Conservation (phyloP, 1,140 invertebrate genomes). For the Ptiloglossa arizonensis region DNA sequence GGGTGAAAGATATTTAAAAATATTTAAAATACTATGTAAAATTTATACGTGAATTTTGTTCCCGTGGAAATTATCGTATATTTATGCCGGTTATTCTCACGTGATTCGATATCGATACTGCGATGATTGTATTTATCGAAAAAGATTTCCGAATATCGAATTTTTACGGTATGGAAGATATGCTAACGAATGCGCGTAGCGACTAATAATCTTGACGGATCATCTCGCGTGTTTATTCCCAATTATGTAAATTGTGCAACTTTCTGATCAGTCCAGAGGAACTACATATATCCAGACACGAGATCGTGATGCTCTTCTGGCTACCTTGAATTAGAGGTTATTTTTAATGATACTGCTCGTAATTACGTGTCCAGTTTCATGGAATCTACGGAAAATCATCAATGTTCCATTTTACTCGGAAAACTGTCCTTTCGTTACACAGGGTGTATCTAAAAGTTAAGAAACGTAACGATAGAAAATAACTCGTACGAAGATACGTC, state of each 20-base stretch:
- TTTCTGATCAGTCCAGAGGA: slow-evolving; percentile 50
- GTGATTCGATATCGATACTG: neutral
- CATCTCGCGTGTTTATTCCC: slow-evolving; percentile 64
- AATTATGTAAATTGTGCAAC: slow-evolving; percentile 62
- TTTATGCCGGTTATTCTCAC: no score
- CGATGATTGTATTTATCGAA: neutral
- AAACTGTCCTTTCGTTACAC: neutral
- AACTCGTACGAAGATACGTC: no score
- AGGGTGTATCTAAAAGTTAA: no score
- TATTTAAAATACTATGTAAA: no score
- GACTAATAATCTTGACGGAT: slow-evolving; percentile 57
- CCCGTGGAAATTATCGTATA: neutral
- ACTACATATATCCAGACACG: slow-evolving; percentile 51
- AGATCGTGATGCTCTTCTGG: slow-evolving; percentile 45
- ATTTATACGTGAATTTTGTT: no score
- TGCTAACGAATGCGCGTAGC: slow-evolving; percentile 61
- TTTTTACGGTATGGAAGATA: slow-evolving; percentile 43
- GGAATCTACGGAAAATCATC: neutral
- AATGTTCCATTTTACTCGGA: neutral
- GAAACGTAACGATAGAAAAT: no score
- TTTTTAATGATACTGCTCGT: slow-evolving; percentile 60
- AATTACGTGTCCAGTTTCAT: slow-evolving; percentile 48
- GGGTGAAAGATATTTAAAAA: no score
- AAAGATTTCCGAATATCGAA: slow-evolving; percentile 2
- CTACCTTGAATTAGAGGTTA: slow-evolving; percentile 55